These are phyloP conservation scores for Bombus cullumanus DNA, from an alignment of 1,140 invertebrate genomes.

Conservation along the genomic window DNA sequence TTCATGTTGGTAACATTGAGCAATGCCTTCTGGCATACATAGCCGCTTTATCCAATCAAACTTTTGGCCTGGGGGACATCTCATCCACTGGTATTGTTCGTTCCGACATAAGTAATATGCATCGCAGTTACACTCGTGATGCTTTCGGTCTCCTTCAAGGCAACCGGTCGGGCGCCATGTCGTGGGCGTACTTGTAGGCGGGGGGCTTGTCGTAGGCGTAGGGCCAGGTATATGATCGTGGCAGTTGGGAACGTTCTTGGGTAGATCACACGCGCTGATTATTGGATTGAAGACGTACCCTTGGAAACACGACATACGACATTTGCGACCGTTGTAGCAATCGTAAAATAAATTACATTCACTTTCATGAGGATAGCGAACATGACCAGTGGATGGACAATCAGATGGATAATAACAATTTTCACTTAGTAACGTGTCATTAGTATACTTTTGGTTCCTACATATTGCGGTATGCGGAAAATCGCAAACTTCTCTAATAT, in stretches of 20 bases:
- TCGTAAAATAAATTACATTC: conserved; percentile 83
- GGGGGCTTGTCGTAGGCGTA: fast-evolving
- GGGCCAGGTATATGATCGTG: fast-evolving
- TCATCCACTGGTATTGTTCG: fast-evolving
- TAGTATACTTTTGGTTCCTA: no score
- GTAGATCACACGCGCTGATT: neutral
- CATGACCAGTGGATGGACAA: conserved; percentile 15
- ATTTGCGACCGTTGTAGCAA: neutral
- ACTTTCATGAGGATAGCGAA: conserved; percentile 78
- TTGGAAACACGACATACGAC: fast-evolving
- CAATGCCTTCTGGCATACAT: neutral
- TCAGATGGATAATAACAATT: neutral
- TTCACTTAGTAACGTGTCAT: fast-evolving
- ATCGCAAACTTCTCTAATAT: conserved; percentile 77
- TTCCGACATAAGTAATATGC: neutral
- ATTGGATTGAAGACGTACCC: neutral
- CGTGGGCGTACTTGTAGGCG: no score
- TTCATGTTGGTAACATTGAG: no score
- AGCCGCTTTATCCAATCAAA: neutral
- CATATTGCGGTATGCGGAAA: conserved; percentile 51
- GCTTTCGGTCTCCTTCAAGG: fast-evolving
- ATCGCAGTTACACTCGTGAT: neutral
- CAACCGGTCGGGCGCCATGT: neutral
- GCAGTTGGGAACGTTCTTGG: fast-evolving
- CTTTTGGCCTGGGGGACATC: fast-evolving